These are phyloP conservation scores for Pelecanoides urinatrix DNA, from an alignment of 2,113 vertebrate genomes.

Conservation along the genomic window DNA sequence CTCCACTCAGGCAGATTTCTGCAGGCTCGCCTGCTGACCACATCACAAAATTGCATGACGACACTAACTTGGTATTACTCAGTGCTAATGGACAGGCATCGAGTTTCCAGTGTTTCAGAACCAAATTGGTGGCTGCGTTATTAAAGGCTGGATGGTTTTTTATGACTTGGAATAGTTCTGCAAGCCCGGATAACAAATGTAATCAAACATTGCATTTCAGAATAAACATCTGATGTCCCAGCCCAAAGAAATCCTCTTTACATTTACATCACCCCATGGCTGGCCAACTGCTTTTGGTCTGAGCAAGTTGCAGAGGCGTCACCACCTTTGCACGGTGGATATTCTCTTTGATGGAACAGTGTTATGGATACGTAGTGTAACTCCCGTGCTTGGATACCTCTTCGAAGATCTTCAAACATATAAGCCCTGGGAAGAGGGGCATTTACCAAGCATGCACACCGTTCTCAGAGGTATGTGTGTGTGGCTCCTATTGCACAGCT, in stretches of 20 bases:
- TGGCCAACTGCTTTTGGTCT: background rate
- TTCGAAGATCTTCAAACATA: background rate
- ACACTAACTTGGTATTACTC: background rate
- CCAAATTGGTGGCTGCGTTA: accelerated
- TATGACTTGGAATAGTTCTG: background rate
- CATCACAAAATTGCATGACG: accelerated
- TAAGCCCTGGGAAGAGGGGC: background rate
- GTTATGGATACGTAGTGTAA: background rate
- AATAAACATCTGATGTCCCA: accelerated
- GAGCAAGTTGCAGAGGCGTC: background rate
- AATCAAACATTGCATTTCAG: background rate
- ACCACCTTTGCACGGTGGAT: background rate
- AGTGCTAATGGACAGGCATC: background rate
- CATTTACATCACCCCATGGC: background rate
- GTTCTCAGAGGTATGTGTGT: background rate
- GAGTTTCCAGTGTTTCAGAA: background rate
- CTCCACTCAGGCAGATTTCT: background rate
- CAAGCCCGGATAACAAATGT: accelerated
- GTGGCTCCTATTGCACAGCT: background rate
- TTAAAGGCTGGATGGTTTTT: background rate
- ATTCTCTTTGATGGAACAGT: background rate
- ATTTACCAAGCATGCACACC: background rate
- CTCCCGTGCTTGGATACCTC: background rate
- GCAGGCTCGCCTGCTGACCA: background rate
- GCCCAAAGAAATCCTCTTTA: background rate